Evolutionary conservation across 2,888 invertebrate genomes (phyloP).

Genomic region (Cepaea hortensis): DNA sequence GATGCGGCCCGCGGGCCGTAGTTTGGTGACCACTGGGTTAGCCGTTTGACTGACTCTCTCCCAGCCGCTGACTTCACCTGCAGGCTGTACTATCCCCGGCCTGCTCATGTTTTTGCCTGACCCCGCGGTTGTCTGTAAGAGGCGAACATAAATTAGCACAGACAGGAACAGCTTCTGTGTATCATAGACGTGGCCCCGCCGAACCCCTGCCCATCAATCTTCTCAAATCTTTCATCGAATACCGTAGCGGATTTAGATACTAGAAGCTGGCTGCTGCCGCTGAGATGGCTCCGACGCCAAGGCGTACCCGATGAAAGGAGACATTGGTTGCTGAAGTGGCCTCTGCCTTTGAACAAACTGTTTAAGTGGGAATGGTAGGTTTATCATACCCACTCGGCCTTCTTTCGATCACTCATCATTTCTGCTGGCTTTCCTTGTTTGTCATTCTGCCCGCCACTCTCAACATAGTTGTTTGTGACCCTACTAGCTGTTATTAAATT

Average conservation of each 20-base stretch:
- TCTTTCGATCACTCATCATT: not conserved
- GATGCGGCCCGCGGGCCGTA: too few relatives aligned
- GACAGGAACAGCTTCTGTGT: conserved; percentile 9
- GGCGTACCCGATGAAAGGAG: not conserved
- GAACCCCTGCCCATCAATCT: conserved; percentile 31
- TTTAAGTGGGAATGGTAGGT: too few relatives aligned
- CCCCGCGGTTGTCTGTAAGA: not conserved
- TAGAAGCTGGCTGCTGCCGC: not conserved
- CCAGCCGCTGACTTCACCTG: not conserved
- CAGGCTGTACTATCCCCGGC: not conserved
- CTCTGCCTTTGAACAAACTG: too few relatives aligned
- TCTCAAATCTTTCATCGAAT: conserved; percentile 29
- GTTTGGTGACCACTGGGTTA: too few relatives aligned
- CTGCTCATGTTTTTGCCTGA: not conserved
- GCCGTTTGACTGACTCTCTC: too few relatives aligned
- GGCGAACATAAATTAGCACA: conserved; percentile 23
- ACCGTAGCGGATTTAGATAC: conserved; percentile 24
- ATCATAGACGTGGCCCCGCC: not conserved
- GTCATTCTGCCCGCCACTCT: not conserved
- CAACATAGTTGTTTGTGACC: too few relatives aligned
- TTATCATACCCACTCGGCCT: too few relatives aligned
- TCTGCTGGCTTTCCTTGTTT: not conserved
- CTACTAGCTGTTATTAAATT: too few relatives aligned
- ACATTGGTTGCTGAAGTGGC: too few relatives aligned
- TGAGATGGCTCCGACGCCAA: not conserved